Base-by-base conservation (phyloP, 2,797 vertebrate genomes). In the Perodicticus potto region DNA sequence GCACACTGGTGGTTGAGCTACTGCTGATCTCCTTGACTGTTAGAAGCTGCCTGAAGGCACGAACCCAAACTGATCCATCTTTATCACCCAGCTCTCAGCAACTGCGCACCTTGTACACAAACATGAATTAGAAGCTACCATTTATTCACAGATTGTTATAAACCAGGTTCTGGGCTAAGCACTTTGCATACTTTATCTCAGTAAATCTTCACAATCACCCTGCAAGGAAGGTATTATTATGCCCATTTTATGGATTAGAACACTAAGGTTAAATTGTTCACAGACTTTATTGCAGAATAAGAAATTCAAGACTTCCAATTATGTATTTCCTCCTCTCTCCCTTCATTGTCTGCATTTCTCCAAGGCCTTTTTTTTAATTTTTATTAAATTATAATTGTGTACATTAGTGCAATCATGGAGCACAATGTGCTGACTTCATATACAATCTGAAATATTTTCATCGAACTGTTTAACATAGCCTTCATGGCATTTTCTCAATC, bases 131-230 rank as follows among this genome's bases (percentile, higher is more conserved):
- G 61, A 40, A 80, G 65, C 49, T 57, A 19, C 29, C 40, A 55
- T 72, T 93, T 77, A 49, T 65, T 72, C 73, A 65, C 90, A 59
- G 73, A 67, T 20, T 59, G 40, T 55, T 40, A 23, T 13, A 53
- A 70, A 69, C 61, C 67, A 45, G 78, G 5, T 57, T n/a, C 84
- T 49, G 32, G 27, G 45, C 63, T 59, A 57, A 85, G 59, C 3
- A 29, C 40, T 70, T 76, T 59, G 69, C 49, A n/a, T 45, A 45
- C 40, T 91, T 85, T 40, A 55, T 77, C 77, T 93, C 61, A 37
- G 43, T 22, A 59, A 88, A 22, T 34, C 74, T 69, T 72, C 43
- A 40, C 43, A 67, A 57, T 29, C 9, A 55, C 59, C 23, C 76
- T 88, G 3, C 57, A 70, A 32, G 11, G n/a, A 85, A 81, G 29